Base-by-base conservation (phyloP, 30 jellyfish, hydroid and myxozoan species). In the Pelagia noctiluca region DNA sequence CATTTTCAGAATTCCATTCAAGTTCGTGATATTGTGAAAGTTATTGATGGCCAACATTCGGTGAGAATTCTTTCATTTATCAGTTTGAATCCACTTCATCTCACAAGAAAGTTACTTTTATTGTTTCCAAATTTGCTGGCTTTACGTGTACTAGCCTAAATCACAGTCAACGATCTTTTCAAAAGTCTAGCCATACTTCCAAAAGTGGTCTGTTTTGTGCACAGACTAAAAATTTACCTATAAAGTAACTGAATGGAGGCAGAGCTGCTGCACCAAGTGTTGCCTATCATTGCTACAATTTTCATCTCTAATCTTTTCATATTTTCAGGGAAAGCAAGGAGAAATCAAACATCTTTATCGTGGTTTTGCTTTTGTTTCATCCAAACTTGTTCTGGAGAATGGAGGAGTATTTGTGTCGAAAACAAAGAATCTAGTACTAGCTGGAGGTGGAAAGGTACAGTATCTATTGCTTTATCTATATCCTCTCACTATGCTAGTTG, bases 401-500 rank as follows among this genome's bases (percentile, higher is more conserved):
- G 98, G 97, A n/a, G 97, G 98, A 23, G 72, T 96, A 24, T 91
- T 96, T 96, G 98, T 92, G 4, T 80, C 77, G 11, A 91, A 89
- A 48, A 85, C 97, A 24, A 81, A 76, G 50, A 75, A 95, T 36
- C 85, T 90, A 13, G 95, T 90, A 32, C 77, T 96, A 61, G 99
- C 97, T 35, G 98, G 98, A 13, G 98, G 97, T 0, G 97, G 97
- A 8, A 88, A 85, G 94, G 97, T 88, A 75, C n/a, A 70, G 30
- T 0, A n/a, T n/a, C n/a, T n/a, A n/a, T n/a, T n/a, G n/a, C n/a
- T n/a, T n/a, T n/a, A n/a, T n/a, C n/a, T n/a, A n/a, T n/a, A n/a
- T n/a, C n/a, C n/a, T n/a, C n/a, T n/a, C n/a, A n/a, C n/a, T n/a
- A n/a, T n/a, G n/a, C n/a, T n/a, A n/a, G n/a, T n/a, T n/a, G n/a